Evolutionary conservation across 1,140 invertebrate species (phyloP), one percentile per base, ranked within the genome.

Genomic region (Doryteuthis pealeii): DNA sequence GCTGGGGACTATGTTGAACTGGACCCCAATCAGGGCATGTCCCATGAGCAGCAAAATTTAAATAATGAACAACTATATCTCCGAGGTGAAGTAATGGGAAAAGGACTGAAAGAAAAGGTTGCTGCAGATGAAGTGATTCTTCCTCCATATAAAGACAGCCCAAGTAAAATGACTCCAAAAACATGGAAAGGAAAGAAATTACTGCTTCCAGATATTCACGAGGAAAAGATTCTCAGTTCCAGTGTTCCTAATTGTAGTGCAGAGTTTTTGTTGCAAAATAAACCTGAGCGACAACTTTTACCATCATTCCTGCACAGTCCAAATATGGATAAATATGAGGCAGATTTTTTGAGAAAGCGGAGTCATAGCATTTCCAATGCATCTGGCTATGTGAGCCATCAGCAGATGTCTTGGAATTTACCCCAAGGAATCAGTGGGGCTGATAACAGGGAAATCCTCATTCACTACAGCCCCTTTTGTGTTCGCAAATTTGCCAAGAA

Each of bases 181-280:
- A 18, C 18, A 8, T 68, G 66, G 66, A 22, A 22, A 68, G 66
- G 66, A 30, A 68, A 68, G 30, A 68, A 26, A 6, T n/a, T n/a
- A n/a, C 10, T 68, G 6, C 66, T 68, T 68, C 66, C 66, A 30
- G 66, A 68, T 31, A 68, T 68, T 33, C 66, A 68, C 18, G 66
- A 68, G 22, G 66, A 68, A 22, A 68, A 68, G 30, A 68, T 68
- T 68, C 66, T 68, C 18, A 68, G 66, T 68, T 68, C 66, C 30
- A 68, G 66, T 31, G 28, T 68, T 18, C 66, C 66, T 8, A 68
- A 33, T 22, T 68, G 32, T 22, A 68, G 30, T 68, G 15, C 15
- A 8, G 66, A 68, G 15, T 32, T 30, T 28, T 62, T 62, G 26
- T 18, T 62, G 18, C 18, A 62, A 6, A 62, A 22, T 62, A 62